These are phyloP conservation scores for Venustaconcha ellipsiformis DNA, from an alignment of 1,140 invertebrate species.

Conservation along the genomic window DNA sequence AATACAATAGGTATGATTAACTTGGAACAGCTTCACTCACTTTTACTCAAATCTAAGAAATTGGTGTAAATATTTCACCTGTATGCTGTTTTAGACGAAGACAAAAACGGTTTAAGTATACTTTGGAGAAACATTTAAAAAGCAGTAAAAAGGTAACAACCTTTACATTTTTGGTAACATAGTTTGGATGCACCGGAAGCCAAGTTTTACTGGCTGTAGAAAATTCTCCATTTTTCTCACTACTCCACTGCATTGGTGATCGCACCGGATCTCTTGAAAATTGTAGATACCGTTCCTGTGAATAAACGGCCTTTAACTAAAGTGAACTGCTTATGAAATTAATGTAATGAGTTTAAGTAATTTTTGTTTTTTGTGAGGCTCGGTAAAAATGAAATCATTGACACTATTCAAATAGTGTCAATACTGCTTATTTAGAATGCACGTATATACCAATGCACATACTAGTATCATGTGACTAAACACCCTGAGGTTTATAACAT, in stretches of 20 bases:
- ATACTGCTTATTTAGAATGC: not conserved
- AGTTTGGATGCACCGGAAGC: conserved; percentile 77
- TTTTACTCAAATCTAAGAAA: too few relatives aligned
- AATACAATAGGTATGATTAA: too few relatives aligned
- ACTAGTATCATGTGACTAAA: not conserved
- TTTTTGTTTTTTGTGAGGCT: not conserved
- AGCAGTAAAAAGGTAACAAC: conserved; percentile 12
- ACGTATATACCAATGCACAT: not conserved
- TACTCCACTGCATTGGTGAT: conserved; percentile 83
- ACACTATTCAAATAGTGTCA: not conserved
- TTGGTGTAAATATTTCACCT: too few relatives aligned
- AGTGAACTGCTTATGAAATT: not conserved
- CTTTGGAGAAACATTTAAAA: too few relatives aligned
- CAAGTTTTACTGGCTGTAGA: conserved; percentile 73
- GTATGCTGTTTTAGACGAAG: too few relatives aligned
- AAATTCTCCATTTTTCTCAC: conserved; percentile 73
- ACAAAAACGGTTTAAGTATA: too few relatives aligned
- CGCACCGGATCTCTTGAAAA: conserved; percentile 76
- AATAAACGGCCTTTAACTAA: not conserved
- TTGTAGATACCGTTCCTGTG: conserved; percentile 55
- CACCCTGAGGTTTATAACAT: not conserved
- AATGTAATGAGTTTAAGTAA: not conserved
- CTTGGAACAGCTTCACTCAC: too few relatives aligned
- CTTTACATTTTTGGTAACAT: conserved; percentile 53
- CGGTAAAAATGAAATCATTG: not conserved